Conservation (phyloP, 2,797 vertebrate species). For the Acrocephalus scirpaceus region DNA sequence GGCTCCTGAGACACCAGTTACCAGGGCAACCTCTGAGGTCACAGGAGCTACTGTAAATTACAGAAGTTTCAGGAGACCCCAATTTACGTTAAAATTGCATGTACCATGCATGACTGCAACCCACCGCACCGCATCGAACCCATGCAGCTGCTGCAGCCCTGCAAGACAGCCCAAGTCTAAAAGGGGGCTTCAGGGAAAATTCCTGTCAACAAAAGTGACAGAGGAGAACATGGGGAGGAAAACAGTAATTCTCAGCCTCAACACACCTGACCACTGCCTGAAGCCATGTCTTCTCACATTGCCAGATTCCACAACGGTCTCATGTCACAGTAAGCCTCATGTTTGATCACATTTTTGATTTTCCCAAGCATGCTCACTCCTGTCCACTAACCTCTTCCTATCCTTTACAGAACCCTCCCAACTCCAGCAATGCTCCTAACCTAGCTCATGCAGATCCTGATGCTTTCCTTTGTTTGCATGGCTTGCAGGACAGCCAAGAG, state of each 20-base stretch:
- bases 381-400: not conserved
- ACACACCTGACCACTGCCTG: not conserved
- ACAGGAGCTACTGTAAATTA: not conserved
- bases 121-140: rapidly evolving
- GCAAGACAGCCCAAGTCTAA: not conserved
- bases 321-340: rapidly evolving
- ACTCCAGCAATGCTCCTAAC: not conserved
- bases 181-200: not conserved
- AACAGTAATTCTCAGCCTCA: not conserved
- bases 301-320: not conserved
- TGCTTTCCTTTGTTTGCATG: not conserved
- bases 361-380: not conserved
- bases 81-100: not conserved
- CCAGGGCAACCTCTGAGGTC: not conserved
- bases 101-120: not conserved
- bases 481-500: not conserved
- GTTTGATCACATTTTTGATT: not conserved
- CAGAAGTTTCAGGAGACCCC: not conserved
- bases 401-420: not conserved
- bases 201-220: not conserved
- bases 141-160: not conserved
- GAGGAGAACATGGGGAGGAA: not conserved
- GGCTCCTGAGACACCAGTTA: not conserved
- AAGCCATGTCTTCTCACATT: not conserved
- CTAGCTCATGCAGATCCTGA: not conserved